Evolutionary conservation across 1,140 invertebrate genomes (phyloP), one percentile per base, ranked within the genome.

Genomic region (Cydia pomonella): DNA sequence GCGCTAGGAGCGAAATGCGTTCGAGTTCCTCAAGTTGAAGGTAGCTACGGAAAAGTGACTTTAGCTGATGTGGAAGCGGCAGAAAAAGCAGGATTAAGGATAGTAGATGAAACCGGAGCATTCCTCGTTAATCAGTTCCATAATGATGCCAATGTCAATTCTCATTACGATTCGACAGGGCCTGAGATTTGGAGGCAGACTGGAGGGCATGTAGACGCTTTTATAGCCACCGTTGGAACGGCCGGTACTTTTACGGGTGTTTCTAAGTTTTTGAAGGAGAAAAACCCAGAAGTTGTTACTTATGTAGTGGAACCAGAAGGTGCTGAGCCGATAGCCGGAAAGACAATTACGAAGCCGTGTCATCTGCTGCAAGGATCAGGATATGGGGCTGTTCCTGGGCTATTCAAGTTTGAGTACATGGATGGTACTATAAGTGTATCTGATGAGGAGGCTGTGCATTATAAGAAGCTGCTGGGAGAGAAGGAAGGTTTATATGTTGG

Each of bases 121-220:
- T 92, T 84, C 76, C 90, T 87, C 47, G 87, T 92, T 7, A 89
- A 90, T 63, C 91, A 92, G 62, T 91, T 91, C 63, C 87, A 84
- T 44, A 92, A 92, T 75, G 76, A 80, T 3, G 81, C 76, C 0
- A 91, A 92, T 72, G 64, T 81, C 0, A 76, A 83, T 12, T 78
- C 91, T 0, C 91, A 92, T 79, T 92, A 92, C 76, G 7, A 62
- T 5, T 83, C 83, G 1, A 92, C 89, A 25, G 91, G 91, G 0
- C 91, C 91, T 2, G 91, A 92, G 75, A 91, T 92, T 77, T 92
- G 89, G 91, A 84, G 80, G 27, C 91, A 92, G 73, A 92, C 87
- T 13, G 91, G 89, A 5, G 84, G 88, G 6, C 88, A 75, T 21
- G 82, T 92, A 3, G 91, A 92, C 25, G 91, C 82, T 2, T 92